These are phyloP conservation scores for Amiota communis DNA, from an alignment of 2,888 invertebrate species.

Conservation along the genomic window DNA sequence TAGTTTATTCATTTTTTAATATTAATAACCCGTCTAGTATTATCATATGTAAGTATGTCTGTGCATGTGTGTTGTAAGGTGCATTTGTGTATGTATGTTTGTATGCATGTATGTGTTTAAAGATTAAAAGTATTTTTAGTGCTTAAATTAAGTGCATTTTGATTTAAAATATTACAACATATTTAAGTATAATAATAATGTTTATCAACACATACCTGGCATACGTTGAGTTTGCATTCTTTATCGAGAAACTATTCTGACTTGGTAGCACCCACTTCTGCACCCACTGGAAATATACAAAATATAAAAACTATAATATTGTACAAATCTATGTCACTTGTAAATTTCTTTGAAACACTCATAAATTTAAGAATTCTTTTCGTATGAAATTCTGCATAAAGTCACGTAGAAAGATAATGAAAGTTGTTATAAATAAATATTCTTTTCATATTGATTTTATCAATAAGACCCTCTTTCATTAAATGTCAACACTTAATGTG, in stretches of 20 bases:
- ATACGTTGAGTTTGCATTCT: constrained; percentile 75
- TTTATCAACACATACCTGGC: constrained; percentile 75
- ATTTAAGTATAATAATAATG: not conserved
- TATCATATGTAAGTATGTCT: too few relatives aligned
- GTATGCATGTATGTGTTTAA: not conserved
- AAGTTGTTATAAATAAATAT: not conserved
- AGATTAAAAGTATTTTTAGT: constrained; percentile 19
- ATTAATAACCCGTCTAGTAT: too few relatives aligned
- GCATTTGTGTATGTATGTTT: constrained; percentile 32
- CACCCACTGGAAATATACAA: constrained; percentile 73
- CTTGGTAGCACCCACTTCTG: constrained; percentile 77
- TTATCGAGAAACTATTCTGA: constrained; percentile 74
- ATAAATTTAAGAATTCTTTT: not conserved
- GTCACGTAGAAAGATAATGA: constrained; percentile 61
- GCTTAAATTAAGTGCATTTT: not conserved
- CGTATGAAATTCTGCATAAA: not conserved
- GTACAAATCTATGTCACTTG: not conserved
- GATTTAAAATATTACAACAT: not conserved
- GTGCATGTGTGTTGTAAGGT: not conserved
- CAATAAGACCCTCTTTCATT: not conserved
- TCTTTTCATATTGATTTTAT: not conserved
- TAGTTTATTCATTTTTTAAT: too few relatives aligned
- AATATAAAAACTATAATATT: not conserved
- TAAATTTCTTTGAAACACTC: not conserved
- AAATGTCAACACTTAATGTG: constrained; percentile 9